Base-by-base conservation (phyloP, 2,113 vertebrate species). In the Notechis scutatus region DNA sequence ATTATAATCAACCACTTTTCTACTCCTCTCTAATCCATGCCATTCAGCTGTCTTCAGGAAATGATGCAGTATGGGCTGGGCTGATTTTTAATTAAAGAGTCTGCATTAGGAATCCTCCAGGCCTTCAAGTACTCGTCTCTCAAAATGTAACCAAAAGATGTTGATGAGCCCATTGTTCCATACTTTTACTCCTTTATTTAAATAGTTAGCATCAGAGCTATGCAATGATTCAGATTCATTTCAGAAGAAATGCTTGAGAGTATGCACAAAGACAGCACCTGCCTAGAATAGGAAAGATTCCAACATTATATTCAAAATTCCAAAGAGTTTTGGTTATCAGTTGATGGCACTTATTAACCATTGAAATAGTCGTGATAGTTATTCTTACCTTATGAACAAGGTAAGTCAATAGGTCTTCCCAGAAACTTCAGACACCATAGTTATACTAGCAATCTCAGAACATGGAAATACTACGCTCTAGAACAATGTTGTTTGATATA, bases 121-220 rank as follows among this genome's bases (percentile, higher is more conserved):
- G 94, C 92, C 93, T 95, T 91, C 95, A 93, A 64, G 21, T 42
- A 21, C 74, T 90, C 90, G 5, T 21, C 93, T 92, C 95, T 94
- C 92, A 1, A 90, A 23, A 92, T 87, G 54, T 81, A 85, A 94
- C 93, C 94, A 15, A 0, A 88, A 29, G 2, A 86, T 69, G 88
- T 95, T 95, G 97, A 96, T 93, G 95, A 96, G 95, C 93, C 95
- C 87, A 3, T 2, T 86, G 93, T 95, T 91, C 29, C 64, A 47
- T 3, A 92, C 93, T 95, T 56, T 15, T 90, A 47, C 81, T 11
- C 0, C 90, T 92, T 94, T 11, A 20, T 64, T 86, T 52, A 93
- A 91, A 96, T 15, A 42, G 91, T 0, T 5, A 95, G 85, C 94
- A 47, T 52, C 5, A 74, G 64, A 34, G 14, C 64, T 74, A 74